Conservation (phyloP, 2,113 vertebrate species). For the Corynorhinus townsendii region DNA sequence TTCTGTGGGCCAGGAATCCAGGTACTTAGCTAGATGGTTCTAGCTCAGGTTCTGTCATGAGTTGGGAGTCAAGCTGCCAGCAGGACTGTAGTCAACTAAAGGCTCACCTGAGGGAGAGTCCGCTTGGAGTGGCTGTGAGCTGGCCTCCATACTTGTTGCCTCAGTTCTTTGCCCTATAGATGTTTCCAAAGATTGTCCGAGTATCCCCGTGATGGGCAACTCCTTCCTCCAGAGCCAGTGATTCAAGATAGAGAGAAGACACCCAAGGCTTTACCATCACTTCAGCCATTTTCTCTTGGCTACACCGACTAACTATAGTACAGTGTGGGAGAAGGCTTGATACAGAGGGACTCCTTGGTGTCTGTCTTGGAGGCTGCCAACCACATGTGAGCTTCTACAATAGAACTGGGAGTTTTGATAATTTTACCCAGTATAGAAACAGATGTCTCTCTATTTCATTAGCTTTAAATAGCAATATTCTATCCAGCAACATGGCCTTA, state of each 20-base stretch:
- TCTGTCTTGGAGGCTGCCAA: not conserved
- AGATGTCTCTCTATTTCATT: not conserved
- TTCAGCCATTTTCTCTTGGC: too few species aligned
- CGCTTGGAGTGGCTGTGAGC: not conserved
- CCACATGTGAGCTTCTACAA: not conserved
- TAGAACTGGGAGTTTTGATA: not conserved
- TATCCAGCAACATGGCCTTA: not conserved
- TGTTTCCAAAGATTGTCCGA: not conserved
- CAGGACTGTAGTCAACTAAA: not conserved
- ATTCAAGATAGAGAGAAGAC: not conserved
- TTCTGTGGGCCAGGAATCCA: not conserved
- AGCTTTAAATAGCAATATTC: not conserved
- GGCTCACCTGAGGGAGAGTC: not conserved
- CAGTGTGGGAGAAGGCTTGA: not conserved
- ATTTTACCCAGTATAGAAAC: not conserved
- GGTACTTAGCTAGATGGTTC: not conserved
- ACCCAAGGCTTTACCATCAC: accelerated
- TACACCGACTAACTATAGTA: not conserved
- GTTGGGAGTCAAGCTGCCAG: not conserved
- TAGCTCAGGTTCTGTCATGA: not conserved
- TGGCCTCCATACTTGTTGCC: accelerated
- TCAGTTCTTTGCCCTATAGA: not conserved
- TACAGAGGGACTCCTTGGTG: too few species aligned
- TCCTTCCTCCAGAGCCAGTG: not conserved
- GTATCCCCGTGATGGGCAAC: too few species aligned